Evolutionary conservation across 2,113 vertebrate genomes (phyloP).

Genomic region (Gasterosteus nipponicus): DNA sequence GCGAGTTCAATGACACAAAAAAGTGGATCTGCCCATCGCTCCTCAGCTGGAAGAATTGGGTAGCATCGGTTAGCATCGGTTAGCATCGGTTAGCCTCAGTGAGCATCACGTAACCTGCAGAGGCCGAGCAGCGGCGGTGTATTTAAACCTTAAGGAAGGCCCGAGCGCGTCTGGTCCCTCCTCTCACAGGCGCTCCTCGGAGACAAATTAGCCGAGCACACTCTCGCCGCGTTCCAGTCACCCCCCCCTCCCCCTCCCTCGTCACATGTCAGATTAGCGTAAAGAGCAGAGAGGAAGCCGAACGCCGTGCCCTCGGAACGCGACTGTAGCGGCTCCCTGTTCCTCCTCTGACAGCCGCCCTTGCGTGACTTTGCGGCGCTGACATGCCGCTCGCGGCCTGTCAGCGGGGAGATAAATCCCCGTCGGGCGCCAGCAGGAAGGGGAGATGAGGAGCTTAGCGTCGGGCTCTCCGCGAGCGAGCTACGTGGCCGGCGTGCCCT

Average conservation of each 20-base stretch:
- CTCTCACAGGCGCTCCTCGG: constrained; percentile 31
- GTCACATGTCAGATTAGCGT: constrained; percentile 71
- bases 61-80: background rate
- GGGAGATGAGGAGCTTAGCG: constrained; percentile 65
- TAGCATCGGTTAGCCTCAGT: no score
- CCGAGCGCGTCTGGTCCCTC: constrained; percentile 47
- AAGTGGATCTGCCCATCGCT: background rate
- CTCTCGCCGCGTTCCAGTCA: constrained; percentile 1
- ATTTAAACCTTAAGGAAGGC: constrained; percentile 54
- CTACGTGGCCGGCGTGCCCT: constrained; percentile 44
- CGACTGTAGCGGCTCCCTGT: constrained; percentile 33
- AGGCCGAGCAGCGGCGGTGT: constrained; percentile 44
- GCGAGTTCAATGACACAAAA: background rate
- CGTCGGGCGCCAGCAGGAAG: constrained; percentile 61
- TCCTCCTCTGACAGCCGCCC: constrained; percentile 60
- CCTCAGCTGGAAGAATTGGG: constrained; percentile 3
- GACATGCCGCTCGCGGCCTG: constrained; percentile 56
- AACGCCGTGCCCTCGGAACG: constrained; percentile 70
- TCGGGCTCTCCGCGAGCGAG: constrained; percentile 37
- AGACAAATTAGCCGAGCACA: constrained; percentile 39
- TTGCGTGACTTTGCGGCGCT: constrained; percentile 68
- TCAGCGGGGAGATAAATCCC: constrained; percentile 68
- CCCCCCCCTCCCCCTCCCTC: background rate
- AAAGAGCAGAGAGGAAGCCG: constrained; percentile 35
- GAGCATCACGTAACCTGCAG: constrained; percentile 2